Evolutionary conservation across 1,140 invertebrate genomes (phyloP).

Genomic region (Platorchestia sp.): DNA sequence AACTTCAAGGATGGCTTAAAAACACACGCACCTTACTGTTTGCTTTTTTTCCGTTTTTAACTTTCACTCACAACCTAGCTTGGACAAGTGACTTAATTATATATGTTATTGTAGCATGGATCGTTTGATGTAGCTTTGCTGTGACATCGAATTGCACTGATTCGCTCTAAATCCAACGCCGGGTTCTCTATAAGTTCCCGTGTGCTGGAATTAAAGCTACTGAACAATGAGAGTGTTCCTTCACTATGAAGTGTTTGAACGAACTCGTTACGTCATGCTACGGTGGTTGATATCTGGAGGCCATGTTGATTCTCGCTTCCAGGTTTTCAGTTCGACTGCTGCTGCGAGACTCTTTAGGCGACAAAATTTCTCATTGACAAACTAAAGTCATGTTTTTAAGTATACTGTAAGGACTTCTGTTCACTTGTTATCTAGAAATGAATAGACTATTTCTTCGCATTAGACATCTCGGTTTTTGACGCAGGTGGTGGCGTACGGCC

Average conservation of each 20-base stretch:
- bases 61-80: background rate
- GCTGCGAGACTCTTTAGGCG: background rate
- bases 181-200: no score
- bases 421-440: background rate
- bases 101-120: background rate
- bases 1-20: background rate
- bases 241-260: background rate
- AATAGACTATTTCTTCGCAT: background rate
- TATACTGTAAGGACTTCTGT: background rate
- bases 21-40: background rate
- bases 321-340: background rate
- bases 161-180: background rate
- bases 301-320: background rate
- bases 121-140: background rate
- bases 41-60: background rate
- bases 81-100: background rate
- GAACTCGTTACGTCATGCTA: background rate
- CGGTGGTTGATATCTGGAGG: background rate
- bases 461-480: background rate
- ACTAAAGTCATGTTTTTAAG: background rate
- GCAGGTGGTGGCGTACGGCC: constrained; percentile 75
- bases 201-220: no score
- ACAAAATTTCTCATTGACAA: background rate
- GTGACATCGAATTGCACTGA: background rate
- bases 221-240: background rate